phyloP scores from a whole-genome alignment of 2,113 vertebrate genomes.

The Gadus macrocephalus region DNA sequence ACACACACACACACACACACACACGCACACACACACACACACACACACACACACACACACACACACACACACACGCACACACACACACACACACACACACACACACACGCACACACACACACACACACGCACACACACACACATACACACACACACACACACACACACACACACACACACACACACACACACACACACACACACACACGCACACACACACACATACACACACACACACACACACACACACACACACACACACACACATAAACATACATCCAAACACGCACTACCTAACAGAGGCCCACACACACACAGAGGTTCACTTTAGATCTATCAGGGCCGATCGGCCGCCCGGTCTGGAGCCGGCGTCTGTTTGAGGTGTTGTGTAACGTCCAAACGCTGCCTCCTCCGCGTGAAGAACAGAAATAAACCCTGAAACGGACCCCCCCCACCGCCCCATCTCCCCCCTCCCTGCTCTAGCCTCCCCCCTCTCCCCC shows the following conservation, averaged over 20 bases:
- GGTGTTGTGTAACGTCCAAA: conserved; percentile 35
- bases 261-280: too few relatives aligned
- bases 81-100: neutral
- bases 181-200: too few relatives aligned
- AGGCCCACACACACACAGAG: neutral
- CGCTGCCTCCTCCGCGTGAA: conserved; percentile 24
- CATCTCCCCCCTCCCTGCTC: too few relatives aligned
- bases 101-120: neutral
- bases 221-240: neutral
- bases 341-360: conserved; percentile 56
- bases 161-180: too few relatives aligned
- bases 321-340: conserved; percentile 63
- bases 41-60: neutral
- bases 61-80: neutral
- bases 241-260: neutral
- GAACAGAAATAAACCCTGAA: conserved; percentile 21
- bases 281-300: too few relatives aligned
- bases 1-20: neutral
- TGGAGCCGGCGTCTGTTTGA: conserved; percentile 50
- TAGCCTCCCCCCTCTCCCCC: too few relatives aligned
- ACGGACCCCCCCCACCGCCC: too few relatives aligned
- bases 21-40: neutral
- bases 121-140: neutral
- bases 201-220: too few relatives aligned
- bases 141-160: too few relatives aligned